Conservation (phyloP, 2,797 vertebrate genomes). For the Myiotriccus ornatus region DNA sequence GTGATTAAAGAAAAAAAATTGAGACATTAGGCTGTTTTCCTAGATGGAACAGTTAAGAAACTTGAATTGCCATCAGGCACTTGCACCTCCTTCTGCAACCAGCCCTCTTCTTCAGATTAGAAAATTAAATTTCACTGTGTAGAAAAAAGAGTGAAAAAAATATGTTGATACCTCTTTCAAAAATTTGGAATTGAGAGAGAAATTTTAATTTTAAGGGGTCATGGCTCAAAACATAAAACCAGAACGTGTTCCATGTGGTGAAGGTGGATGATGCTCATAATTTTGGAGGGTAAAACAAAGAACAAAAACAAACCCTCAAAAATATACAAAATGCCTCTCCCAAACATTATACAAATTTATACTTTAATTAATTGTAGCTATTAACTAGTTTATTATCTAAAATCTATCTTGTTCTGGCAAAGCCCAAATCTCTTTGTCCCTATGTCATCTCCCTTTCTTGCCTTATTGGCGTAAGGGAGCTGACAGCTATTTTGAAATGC, state of each 20-base stretch:
- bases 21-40: not conserved
- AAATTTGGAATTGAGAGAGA: not conserved
- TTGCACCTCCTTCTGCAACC: not conserved
- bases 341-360: not conserved
- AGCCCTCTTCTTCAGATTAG: not conserved
- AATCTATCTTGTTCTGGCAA: not conserved
- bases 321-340: fast-evolving
- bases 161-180: fast-evolving
- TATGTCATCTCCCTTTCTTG: not conserved
- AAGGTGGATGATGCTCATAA: not conserved
- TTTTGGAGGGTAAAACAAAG: not conserved
- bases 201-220: not conserved
- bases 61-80: not conserved
- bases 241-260: not conserved
- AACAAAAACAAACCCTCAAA: fast-evolving
- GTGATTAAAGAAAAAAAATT: not conserved
- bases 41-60: not conserved
- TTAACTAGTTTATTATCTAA: not conserved
- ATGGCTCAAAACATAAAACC: not conserved
- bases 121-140: not conserved
- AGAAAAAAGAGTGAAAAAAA: not conserved
- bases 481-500: not conserved
- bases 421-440: not conserved
- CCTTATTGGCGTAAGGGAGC: not conserved
- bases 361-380: not conserved